phyloP scores from a whole-genome alignment of 2,888 invertebrate species.

The Calameuta pallipes region DNA sequence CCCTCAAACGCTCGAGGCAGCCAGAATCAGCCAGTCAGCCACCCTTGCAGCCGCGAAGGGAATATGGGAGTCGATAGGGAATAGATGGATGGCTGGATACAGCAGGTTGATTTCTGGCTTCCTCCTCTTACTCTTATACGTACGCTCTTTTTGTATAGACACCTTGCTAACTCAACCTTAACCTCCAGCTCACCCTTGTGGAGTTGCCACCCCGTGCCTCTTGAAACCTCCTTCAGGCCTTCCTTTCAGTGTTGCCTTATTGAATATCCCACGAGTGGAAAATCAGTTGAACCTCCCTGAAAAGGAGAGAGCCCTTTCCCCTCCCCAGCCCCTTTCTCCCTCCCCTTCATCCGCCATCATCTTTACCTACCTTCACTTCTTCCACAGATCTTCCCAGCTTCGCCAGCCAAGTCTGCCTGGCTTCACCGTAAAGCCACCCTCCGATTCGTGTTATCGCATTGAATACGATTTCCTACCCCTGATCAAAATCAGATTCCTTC shows the following conservation, averaged over 20 bases:
- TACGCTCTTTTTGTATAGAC: slow-evolving; percentile 42
- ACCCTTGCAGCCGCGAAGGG: slow-evolving; percentile 16
- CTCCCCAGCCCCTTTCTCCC: slow-evolving; percentile 24
- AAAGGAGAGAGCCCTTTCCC: slow-evolving; percentile 42
- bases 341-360: slow-evolving; percentile 32
- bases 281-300: slow-evolving; percentile 57
- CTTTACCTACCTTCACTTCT: slow-evolving; percentile 25
- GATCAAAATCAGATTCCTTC: slow-evolving; percentile 55
- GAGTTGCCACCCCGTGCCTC: slow-evolving; percentile 32
- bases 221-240: slow-evolving; percentile 49
- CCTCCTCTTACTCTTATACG: slow-evolving; percentile 21
- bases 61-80: slow-evolving; percentile 45
- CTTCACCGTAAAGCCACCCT: slow-evolving; percentile 21
- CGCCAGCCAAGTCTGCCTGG: slow-evolving; percentile 14
- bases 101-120: slow-evolving; percentile 39
- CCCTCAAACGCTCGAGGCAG: slow-evolving; percentile 41
- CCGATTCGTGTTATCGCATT: slow-evolving; percentile 54
- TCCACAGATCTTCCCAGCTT: slow-evolving; percentile 14
- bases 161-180: slow-evolving; percentile 19
- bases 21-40: slow-evolving; percentile 3
- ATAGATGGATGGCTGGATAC: slow-evolving; percentile 36
- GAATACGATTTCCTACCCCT: slow-evolving; percentile 52
- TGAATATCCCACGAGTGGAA: slow-evolving; percentile 64
- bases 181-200: slow-evolving; percentile 30
- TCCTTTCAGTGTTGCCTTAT: slow-evolving; percentile 62